Base-by-base conservation (phyloP, 2,888 invertebrate genomes). In the Meteorus cinctellus region DNA sequence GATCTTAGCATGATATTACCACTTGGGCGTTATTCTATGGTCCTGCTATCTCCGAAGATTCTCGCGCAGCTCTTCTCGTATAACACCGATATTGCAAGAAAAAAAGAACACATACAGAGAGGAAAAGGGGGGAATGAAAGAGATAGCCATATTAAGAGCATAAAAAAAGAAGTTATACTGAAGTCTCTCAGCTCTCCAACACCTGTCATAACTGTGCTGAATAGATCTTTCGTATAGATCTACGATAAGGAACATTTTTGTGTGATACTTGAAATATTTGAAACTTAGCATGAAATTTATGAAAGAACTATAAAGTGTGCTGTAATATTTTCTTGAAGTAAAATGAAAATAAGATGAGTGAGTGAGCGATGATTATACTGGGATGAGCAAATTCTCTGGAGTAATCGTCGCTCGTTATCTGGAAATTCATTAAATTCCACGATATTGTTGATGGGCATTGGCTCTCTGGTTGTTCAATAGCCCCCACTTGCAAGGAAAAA, bases 1-100 rank as follows among this genome's bases (percentile, higher is more conserved):
- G 85, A 86, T 86, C 86, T 87, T 87, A 87, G 84, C 85, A 84
- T 84, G 82, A 83, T 82, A 86, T 86, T 86, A 86, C 81, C 82
- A 79, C 82, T 77, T 70, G 60, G 41, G 62, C 67, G 67, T 65
- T 78, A 78, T 78, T 77, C 78, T 70, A 66, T 60, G 72, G 75
- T 60, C 48, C 62, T 55, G 75, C 73, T 79, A 66, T 71, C 65
- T 41, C 48, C 16, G 67, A 72, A 75, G 65, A 70, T 75, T 70
- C 51, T 68, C 51, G 51, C 55, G 55, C 51, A 69, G 45, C 69
- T 69, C 24, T 55, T 69, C 55, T 69, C 45, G 31, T 69, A n/a
- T 34, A 69, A 27, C 68, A 48, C 48, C 48, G n/a, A 3, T 48
- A 48, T 24, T 55, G 55, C 16, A 51, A 51, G n/a, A 19, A 36